Evolutionary conservation across 2,113 vertebrate genomes (phyloP).

Genomic region (Lanius collurio): DNA sequence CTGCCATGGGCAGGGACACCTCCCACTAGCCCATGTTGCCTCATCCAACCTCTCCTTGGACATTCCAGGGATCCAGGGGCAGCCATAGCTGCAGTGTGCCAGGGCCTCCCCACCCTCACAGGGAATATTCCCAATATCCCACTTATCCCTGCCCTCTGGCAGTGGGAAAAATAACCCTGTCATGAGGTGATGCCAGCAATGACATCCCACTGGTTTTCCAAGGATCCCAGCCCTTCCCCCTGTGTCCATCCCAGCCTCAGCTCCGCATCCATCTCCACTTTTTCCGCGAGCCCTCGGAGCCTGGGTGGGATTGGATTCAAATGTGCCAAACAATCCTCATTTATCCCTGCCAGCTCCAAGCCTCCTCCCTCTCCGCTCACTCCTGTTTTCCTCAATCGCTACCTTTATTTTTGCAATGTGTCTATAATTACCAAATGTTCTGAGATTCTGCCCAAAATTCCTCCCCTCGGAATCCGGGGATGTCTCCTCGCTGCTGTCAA

Average conservation of each 20-base stretch:
- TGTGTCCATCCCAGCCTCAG: accelerated
- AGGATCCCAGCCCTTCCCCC: not conserved
- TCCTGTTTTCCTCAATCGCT: constrained; percentile 64
- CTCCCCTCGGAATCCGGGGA: constrained; percentile 54
- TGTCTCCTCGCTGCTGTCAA: constrained; percentile 61
- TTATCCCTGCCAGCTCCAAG: constrained; percentile 54
- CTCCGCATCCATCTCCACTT: not conserved
- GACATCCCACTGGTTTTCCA: accelerated
- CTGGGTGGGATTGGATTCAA: constrained; percentile 30
- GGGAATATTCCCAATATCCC: not conserved
- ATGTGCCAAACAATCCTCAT: constrained; percentile 43
- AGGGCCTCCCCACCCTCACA: not conserved
- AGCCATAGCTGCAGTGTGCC: not conserved
- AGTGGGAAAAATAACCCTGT: not conserved
- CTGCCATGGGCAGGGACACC: not conserved
- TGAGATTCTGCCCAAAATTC: constrained; percentile 54
- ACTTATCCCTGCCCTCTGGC: not conserved
- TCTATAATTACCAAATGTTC: constrained; percentile 73
- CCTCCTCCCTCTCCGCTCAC: constrained; percentile 1
- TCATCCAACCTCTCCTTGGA: accelerated
- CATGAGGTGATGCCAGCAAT: accelerated
- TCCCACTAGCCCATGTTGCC: accelerated
- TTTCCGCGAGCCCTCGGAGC: not conserved
- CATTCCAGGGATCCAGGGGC: not conserved
- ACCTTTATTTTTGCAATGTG: constrained; percentile 72